Base-by-base conservation (phyloP, 1,140 invertebrate species). In the Agrilus planipennis region DNA sequence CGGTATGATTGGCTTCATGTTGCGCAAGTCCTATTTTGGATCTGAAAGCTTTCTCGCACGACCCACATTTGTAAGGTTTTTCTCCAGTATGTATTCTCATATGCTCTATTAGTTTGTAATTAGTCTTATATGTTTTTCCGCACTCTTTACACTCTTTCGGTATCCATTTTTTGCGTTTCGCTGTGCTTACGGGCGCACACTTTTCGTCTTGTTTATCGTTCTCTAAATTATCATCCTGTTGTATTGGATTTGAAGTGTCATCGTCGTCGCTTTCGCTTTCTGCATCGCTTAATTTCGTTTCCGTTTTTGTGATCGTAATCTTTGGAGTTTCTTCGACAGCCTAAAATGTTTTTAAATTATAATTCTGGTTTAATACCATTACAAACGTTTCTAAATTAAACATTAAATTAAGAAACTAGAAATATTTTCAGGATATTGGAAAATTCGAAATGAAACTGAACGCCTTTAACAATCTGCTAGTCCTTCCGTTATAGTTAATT, bases 41-140 rank as follows among this genome's bases (percentile, higher is more conserved):
- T 9, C 72, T 58, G 58, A 85, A 84, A 11, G 75, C 71, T 55
- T 84, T 84, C 3, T 79, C 77, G 57, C 82, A 85, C 12, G 73
- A 67, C 10, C 66, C 61, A 61, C 83, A 86, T 41, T 79, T 71
- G 58, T 77, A 84, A 5, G 81, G 81, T 52, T 81, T 80, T 53
- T 84, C 81, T 0, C 81, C 80, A 0, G 80, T 82, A 47, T 84
- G 79, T 44, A 72, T 73, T n/a, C 79, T 61, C 77, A 83, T 80
- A 50, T 85, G 81, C 27, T 81, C 79, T 44, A 76, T 75, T n/a
- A 83, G 54, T 53, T 83, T 75, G 39, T 75, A 75, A 57, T 75
- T 75, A 1, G 72, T 72, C 31, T 68, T 62, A 51, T 73, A 75
- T 10, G 67, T 60, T 51, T 76, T 75, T 0, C 71, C 72, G 45